Conservation (phyloP, 2,113 vertebrate species). For the Heloderma charlesbogerti region DNA sequence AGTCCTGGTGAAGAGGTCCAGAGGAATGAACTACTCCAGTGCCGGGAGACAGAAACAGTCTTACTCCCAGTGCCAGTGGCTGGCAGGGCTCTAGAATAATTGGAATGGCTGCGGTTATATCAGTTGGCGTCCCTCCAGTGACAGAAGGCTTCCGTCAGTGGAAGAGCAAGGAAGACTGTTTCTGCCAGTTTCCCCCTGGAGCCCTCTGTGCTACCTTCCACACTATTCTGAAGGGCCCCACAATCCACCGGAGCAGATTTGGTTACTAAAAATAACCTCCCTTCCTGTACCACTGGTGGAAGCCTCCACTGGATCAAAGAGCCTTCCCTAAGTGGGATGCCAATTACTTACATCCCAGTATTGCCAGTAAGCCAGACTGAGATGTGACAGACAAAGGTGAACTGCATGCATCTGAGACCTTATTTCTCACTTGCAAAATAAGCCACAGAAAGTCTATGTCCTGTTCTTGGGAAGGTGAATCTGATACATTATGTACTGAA, state of each 20-base stretch:
- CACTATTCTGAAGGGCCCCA: no score
- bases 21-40: background rate
- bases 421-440: background rate
- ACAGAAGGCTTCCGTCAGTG: background rate
- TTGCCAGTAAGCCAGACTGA: background rate
- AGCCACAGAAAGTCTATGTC: background rate
- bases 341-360: background rate
- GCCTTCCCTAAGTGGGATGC: no score
- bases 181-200: background rate
- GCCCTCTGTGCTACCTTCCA: no score
- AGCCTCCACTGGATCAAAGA: no score
- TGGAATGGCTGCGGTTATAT: background rate
- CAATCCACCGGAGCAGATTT: no score
- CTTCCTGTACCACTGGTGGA: no score
- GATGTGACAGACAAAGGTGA: background rate
- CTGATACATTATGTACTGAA: background rate
- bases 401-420: background rate
- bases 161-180: background rate
- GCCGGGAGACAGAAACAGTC: background rate
- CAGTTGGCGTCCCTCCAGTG: no score
- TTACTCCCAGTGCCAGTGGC: background rate
- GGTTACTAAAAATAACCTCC: no score
- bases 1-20: background rate
- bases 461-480: background rate
- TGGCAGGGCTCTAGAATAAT: background rate